phyloP scores from a whole-genome alignment of 1,140 invertebrate genomes.

The Leptopilina boulardi region DNA sequence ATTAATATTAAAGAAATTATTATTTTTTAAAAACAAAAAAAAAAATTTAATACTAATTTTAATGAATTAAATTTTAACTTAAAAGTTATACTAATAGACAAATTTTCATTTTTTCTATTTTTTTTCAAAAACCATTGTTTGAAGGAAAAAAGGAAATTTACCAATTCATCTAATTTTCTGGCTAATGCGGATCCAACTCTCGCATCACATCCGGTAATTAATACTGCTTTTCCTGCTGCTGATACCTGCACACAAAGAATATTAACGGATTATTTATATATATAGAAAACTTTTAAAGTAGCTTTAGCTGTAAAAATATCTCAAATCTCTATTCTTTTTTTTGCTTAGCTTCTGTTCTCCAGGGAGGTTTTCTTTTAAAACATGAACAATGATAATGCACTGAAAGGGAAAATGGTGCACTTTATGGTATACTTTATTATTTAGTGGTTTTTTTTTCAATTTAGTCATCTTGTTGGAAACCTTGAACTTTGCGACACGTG shows the following conservation, averaged over 20 bases:
- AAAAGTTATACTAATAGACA: constrained; percentile 41
- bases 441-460: constrained; percentile 3
- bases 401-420: background rate
- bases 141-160: constrained; percentile 55
- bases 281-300: background rate
- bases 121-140: too few relatives aligned
- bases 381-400: background rate
- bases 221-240: constrained; percentile 85
- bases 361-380: background rate
- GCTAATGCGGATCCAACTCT: constrained; percentile 86
- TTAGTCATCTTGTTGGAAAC: background rate
- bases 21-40: too few relatives aligned
- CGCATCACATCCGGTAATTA: constrained; percentile 91
- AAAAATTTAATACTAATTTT: too few relatives aligned
- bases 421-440: constrained; percentile 20
- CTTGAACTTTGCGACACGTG: constrained; percentile 32
- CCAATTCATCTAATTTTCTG: constrained; percentile 84
- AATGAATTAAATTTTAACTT: background rate
- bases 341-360: background rate
- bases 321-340: background rate
- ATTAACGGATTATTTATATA: constrained; percentile 18
- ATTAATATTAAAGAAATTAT: too few relatives aligned
- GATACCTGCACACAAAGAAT: constrained; percentile 78
- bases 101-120: background rate
- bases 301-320: background rate